These are phyloP conservation scores for Rostratula benghalensis DNA, from an alignment of 2,113 vertebrate species.

Conservation along the genomic window DNA sequence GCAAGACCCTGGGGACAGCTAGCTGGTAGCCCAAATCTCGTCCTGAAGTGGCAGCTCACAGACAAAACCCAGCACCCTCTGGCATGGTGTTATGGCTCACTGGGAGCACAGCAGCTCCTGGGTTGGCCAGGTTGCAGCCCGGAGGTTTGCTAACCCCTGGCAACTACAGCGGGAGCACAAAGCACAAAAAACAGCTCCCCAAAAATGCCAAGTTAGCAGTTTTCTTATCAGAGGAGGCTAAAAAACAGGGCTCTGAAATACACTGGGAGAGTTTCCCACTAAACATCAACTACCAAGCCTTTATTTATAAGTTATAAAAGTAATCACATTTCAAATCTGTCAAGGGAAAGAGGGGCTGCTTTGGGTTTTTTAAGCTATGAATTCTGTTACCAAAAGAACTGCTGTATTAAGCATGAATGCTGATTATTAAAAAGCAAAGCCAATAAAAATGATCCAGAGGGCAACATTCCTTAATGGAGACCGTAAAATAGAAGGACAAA, in stretches of 20 bases:
- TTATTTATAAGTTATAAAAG: slow-evolving; percentile 36
- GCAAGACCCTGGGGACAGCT: neutral
- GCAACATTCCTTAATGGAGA: slow-evolving; percentile 29
- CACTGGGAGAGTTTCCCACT: slow-evolving; percentile 39
- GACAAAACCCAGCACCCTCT: neutral
- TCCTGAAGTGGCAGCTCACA: accelerated
- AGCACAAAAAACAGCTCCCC: neutral
- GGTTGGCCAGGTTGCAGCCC: neutral
- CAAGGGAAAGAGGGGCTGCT: neutral
- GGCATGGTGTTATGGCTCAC: accelerated
- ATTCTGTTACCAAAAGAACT: neutral
- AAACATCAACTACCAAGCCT: slow-evolving; percentile 10
- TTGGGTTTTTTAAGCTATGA: neutral
- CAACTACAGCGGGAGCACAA: neutral
- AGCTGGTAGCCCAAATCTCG: accelerated
- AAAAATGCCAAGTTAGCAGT: neutral
- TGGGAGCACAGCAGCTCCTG: neutral
- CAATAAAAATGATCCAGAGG: slow-evolving; percentile 43
- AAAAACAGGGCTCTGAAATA: slow-evolving; percentile 29
- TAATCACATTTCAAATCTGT: neutral
- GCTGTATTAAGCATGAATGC: slow-evolving; percentile 28
- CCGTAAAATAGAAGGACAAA: slow-evolving; percentile 15
- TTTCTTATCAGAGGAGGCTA: slow-evolving; percentile 7
- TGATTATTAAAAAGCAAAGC: slow-evolving; percentile 41
- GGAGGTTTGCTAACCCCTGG: neutral